A percentile compares a stretch with the other conserved stretches of the same genome.
Conservation (phyloP, 2,888 invertebrate species). For the Dicyrtoma fusca region DNA sequence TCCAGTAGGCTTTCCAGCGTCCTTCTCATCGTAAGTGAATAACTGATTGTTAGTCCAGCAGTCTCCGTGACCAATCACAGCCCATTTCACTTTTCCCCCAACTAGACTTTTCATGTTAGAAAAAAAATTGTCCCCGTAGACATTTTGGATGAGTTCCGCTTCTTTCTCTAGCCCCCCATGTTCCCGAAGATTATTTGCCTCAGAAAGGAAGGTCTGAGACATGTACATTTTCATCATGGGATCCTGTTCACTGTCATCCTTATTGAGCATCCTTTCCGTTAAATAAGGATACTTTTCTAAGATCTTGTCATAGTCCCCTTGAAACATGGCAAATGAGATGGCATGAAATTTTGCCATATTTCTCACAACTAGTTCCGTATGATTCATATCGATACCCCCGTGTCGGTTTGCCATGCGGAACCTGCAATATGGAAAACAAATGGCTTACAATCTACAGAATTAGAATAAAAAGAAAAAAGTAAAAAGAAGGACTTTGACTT, state of each 20-base stretch:
- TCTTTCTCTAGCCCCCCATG: constrained; percentile 27
- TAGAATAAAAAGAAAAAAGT: too few species aligned
- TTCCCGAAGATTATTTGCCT: constrained; percentile 34
- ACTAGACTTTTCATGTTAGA: not conserved
- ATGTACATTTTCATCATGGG: constrained; percentile 38
- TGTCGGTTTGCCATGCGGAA: constrained; percentile 50
- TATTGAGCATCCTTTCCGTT: constrained; percentile 42
- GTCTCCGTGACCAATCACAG: constrained; percentile 42
- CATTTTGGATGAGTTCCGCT: not conserved
- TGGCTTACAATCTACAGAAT: too few species aligned
- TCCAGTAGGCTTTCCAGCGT: constrained; percentile 16
- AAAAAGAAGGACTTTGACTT: too few species aligned
- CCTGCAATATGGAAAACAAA: too few species aligned
- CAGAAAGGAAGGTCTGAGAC: constrained; percentile 2
- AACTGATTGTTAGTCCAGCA: constrained; percentile 55
- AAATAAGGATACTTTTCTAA: constrained; percentile 48
- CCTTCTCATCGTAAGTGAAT: constrained; percentile 46
- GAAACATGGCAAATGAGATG: constrained; percentile 49
- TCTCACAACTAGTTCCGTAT: constrained; percentile 39
- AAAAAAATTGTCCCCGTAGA: constrained; percentile 25
- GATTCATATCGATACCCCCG: constrained; percentile 48
- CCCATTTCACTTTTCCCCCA: not conserved
- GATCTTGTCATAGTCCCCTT: constrained; percentile 48
- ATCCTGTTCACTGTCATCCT: constrained; percentile 34
- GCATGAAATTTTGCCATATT: constrained; percentile 50